phyloP scores from a whole-genome alignment of 2,113 vertebrate genomes.

The Brachyistius frenatus region DNA sequence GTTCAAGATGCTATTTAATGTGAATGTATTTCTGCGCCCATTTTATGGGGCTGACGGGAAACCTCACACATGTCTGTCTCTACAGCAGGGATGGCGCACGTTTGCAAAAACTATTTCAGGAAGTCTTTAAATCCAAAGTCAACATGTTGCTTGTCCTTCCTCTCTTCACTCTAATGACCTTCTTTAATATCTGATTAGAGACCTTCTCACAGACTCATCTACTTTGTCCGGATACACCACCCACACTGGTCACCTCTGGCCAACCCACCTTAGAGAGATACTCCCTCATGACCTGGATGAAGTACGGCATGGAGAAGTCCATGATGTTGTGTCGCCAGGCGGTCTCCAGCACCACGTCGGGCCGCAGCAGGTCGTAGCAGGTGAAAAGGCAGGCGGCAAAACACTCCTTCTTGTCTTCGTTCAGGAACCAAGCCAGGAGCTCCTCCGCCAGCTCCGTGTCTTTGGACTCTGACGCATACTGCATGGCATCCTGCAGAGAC shows the following conservation, averaged over 20 bases:
- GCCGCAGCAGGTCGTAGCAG: conserved; percentile 97
- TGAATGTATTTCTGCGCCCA: neutral
- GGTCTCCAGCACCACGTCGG: conserved; percentile 97
- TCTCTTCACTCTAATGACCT: neutral
- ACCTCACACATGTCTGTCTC: neutral
- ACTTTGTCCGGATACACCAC: neutral
- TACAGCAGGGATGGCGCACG: neutral
- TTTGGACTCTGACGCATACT: conserved; percentile 99
- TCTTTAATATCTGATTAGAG: neutral
- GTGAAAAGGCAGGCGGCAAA: conserved; percentile 98
- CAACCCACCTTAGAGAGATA: conserved; percentile 96
- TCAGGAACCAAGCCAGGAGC: conserved; percentile 97
- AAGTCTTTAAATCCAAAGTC: neutral
- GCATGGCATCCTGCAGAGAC: conserved; percentile 93
- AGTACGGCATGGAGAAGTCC: conserved; percentile 99
- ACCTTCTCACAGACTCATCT: neutral
- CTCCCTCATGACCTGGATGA: conserved; percentile 99
- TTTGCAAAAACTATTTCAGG: conserved; percentile 50
- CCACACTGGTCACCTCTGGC: conserved; percentile 14
- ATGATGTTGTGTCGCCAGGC: conserved; percentile 99
- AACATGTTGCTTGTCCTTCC: neutral
- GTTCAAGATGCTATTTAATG: neutral
- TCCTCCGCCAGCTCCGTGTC: conserved; percentile 97
- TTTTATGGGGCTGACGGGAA: neutral
- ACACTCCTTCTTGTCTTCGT: conserved; percentile 96